Evolutionary conservation across 2,797 vertebrate species (phyloP).

Genomic region (Rachycentron canadum): DNA sequence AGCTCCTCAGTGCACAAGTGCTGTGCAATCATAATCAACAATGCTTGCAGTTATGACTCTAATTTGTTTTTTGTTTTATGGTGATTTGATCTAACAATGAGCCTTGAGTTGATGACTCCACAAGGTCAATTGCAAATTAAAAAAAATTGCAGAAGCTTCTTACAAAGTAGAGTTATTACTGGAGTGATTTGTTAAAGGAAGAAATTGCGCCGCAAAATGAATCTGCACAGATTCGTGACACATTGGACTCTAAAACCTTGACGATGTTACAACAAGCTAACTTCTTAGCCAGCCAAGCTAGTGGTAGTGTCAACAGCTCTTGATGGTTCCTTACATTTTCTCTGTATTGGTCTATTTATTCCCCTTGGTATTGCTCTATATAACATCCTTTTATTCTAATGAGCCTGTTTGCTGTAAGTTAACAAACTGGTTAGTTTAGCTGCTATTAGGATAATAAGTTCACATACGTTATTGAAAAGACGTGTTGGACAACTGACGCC

Average conservation of each 20-base stretch:
- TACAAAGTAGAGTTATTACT: conserved; percentile 22
- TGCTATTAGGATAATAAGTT: not conserved
- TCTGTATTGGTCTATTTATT: too few relatives aligned
- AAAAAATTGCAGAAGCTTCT: conserved; percentile 10
- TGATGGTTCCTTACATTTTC: not conserved
- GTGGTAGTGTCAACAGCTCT: not conserved
- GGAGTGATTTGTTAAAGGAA: conserved; percentile 6
- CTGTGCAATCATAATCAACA: conserved; percentile 48
- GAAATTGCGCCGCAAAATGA: not conserved
- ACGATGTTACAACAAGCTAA: not conserved
- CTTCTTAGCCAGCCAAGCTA: not conserved
- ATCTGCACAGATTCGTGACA: not conserved
- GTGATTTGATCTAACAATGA: conserved; percentile 24
- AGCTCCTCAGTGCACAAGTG: conserved; percentile 16
- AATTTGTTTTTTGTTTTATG: conserved; percentile 38
- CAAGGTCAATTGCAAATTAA: conserved; percentile 31
- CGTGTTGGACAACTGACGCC: not conserved
- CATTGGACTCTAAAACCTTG: not conserved
- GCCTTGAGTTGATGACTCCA: conserved; percentile 29
- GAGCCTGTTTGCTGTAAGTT: too few relatives aligned
- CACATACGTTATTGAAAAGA: not conserved
- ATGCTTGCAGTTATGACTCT: conserved; percentile 10
- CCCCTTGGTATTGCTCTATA: too few relatives aligned
- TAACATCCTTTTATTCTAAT: too few relatives aligned
- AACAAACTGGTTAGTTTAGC: not conserved